These are phyloP conservation scores for Piezodorus guildinii DNA, from an alignment of 1,140 invertebrate species.

Conservation along the genomic window DNA sequence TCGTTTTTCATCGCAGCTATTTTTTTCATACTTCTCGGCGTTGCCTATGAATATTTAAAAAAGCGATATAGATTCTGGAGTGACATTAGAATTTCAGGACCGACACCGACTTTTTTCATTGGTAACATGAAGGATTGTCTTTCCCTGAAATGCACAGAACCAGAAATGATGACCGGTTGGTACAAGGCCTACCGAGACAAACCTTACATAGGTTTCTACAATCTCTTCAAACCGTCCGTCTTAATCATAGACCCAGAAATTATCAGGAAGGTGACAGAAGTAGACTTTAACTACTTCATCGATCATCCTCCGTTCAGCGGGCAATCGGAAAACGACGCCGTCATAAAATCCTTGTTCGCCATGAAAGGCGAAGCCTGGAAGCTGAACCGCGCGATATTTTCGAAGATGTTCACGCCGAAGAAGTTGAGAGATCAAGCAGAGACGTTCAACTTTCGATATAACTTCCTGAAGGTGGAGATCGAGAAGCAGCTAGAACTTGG, in stretches of 20 bases:
- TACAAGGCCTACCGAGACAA: neutral
- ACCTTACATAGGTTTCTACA: neutral
- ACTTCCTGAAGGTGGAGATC: neutral
- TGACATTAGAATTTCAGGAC: neutral
- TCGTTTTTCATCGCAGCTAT: neutral
- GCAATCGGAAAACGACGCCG: neutral
- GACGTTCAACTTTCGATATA: neutral
- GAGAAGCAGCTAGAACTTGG: neutral
- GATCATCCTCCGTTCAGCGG: neutral
- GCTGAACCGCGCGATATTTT: neutral
- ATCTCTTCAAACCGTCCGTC: neutral
- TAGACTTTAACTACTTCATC: conserved; percentile 5
- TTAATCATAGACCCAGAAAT: neutral
- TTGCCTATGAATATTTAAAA: neutral
- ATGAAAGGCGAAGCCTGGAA: conserved; percentile 1
- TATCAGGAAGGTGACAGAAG: neutral
- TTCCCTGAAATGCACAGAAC: neutral
- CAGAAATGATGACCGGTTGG: neutral
- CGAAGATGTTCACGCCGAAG: neutral
- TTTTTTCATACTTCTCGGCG: neutral
- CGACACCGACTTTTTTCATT: neutral
- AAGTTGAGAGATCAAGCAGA: neutral
- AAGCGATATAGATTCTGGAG: neutral
- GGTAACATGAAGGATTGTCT: neutral
- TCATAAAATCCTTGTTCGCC: neutral